These are phyloP conservation scores for Falco naumanni DNA, from an alignment of 2,797 vertebrate genomes.

Conservation along the genomic window DNA sequence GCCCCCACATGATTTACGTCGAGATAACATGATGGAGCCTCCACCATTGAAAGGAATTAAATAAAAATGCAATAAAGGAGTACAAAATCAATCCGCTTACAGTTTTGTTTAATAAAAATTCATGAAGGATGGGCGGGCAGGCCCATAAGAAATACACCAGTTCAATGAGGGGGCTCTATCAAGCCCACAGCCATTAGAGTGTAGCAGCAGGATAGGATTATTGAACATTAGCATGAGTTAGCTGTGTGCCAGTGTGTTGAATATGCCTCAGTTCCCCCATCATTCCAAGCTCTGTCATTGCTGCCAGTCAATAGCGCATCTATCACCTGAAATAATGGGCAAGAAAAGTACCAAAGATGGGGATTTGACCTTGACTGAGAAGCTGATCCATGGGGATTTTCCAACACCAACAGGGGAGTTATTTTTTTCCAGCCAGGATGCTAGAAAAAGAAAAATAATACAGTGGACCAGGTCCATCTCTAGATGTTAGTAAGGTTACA, in stretches of 20 bases:
- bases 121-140: slow-evolving; percentile 93
- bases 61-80: slow-evolving; percentile 99
- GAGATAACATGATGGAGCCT: slow-evolving; percentile 80
- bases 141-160: slow-evolving; percentile 90
- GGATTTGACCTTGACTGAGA: slow-evolving; percentile 65
- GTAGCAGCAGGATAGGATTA: slow-evolving; percentile 63
- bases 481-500: neutral
- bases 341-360: slow-evolving; percentile 51
- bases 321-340: slow-evolving; percentile 55
- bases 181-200: slow-evolving; percentile 62
- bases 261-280: slow-evolving; percentile 71
- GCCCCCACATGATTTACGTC: slow-evolving; percentile 80
- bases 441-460: neutral
- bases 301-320: slow-evolving; percentile 42
- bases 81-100: slow-evolving; percentile 99
- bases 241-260: slow-evolving; percentile 65
- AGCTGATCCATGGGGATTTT: slow-evolving; percentile 53
- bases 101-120: slow-evolving; percentile 99
- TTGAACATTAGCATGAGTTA: slow-evolving; percentile 67
- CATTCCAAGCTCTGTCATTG: slow-evolving; percentile 60
- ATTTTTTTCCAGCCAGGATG: neutral
- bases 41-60: slow-evolving; percentile 90
- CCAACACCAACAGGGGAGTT: neutral
- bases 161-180: slow-evolving; percentile 75
- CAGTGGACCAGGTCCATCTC: neutral